Conservation (phyloP, 1,140 invertebrate genomes). For the Calephelis nemesis region DNA sequence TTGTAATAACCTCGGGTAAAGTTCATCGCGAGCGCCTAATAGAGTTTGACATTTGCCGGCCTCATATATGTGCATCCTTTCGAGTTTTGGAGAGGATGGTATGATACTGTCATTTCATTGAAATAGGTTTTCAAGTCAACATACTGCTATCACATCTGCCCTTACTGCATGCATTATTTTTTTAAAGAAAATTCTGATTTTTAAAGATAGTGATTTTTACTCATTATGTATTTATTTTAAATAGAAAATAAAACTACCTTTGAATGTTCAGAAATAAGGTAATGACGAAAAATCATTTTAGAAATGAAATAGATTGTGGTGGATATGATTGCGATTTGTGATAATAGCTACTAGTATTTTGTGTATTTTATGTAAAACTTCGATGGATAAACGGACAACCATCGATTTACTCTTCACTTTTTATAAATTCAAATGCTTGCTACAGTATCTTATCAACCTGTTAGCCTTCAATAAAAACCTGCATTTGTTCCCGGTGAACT, state of each 20-base stretch:
- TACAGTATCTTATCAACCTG: constrained; percentile 41
- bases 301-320: too few relatives aligned
- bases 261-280: too few relatives aligned
- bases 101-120: neutral
- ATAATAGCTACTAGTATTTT: too few relatives aligned
- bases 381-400: too few relatives aligned
- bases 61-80: constrained; percentile 61
- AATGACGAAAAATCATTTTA: too few relatives aligned
- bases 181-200: too few relatives aligned
- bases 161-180: neutral
- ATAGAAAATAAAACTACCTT: too few relatives aligned
- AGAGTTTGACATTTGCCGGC: constrained; percentile 61
- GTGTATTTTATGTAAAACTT: too few relatives aligned
- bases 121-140: neutral
- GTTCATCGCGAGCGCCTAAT: constrained; percentile 50
- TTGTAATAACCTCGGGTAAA: constrained; percentile 43
- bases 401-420: too few relatives aligned
- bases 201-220: too few relatives aligned
- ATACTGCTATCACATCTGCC: neutral
- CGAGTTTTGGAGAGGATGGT: constrained; percentile 21
- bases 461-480: constrained; percentile 63
- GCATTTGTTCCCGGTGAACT: constrained; percentile 42
- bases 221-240: too few relatives aligned
- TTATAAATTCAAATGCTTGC: neutral
- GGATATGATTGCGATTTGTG: too few relatives aligned